Percentiles rank a stretch among this genome's conserved stretches.
Evolutionary conservation across 2,888 invertebrate genomes (phyloP).

Genomic region (Eupeodes luniger): DNA sequence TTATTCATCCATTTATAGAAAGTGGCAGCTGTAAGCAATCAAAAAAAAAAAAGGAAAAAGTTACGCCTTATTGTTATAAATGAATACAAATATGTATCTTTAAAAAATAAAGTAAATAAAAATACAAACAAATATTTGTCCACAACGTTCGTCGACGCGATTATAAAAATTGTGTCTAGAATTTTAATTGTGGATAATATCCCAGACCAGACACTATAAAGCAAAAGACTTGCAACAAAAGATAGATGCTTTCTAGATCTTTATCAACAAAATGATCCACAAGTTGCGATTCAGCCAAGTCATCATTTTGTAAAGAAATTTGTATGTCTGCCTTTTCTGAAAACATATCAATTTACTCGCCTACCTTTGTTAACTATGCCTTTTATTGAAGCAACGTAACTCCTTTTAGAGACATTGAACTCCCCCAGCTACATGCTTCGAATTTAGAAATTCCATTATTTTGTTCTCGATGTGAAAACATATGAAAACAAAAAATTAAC

Average conservation of each 20-base stretch:
- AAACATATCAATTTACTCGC: conserved; percentile 29
- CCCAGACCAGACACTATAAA: background rate
- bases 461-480: background rate
- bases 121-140: background rate
- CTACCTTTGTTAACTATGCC: background rate
- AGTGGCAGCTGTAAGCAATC: background rate
- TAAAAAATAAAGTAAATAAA: background rate
- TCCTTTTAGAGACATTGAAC: conserved; percentile 29
- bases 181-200: conserved; percentile 14
- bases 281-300: conserved; percentile 35
- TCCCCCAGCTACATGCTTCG: conserved; percentile 27
- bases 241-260: conserved; percentile 64
- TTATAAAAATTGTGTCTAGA: conserved; percentile 17
- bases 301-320: conserved; percentile 18
- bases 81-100: background rate
- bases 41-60: background rate
- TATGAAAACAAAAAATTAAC: conserved; percentile 15
- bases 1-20: background rate
- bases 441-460: conserved; percentile 33
- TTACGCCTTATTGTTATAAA: background rate
- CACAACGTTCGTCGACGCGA: background rate
- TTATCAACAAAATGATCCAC: conserved; percentile 37
- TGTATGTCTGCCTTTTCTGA: conserved; percentile 44
- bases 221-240: background rate
- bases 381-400: background rate